These are phyloP conservation scores for Pseudochirops cupreus DNA, from an alignment of 2,797 vertebrate species.

Conservation along the genomic window DNA sequence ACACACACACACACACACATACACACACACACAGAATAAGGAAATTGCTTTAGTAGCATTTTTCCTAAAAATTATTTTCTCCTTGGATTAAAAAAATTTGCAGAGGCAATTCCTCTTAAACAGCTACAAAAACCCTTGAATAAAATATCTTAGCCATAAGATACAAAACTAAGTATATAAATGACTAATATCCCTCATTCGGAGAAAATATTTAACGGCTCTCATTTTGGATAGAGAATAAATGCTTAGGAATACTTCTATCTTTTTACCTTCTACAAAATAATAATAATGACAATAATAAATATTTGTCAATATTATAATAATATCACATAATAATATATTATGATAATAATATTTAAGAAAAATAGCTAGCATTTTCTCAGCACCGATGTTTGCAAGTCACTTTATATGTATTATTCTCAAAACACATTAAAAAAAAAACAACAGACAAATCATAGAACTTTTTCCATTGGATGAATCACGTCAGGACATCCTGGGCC, in stretches of 20 bases:
- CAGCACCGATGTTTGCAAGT: background rate
- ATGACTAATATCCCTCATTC: slow-evolving; percentile 28
- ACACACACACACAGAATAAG: slow-evolving; percentile 25
- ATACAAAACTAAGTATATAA: slow-evolving; percentile 13
- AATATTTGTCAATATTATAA: background rate
- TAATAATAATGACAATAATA: background rate
- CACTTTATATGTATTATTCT: background rate
- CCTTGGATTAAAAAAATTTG: slow-evolving; percentile 42
- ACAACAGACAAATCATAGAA: slow-evolving; percentile 46
- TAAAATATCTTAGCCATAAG: slow-evolving; percentile 53
- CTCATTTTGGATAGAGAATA: slow-evolving; percentile 71
- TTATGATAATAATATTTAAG: background rate
- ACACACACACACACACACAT: background rate
- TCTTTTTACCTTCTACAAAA: slow-evolving; percentile 61
- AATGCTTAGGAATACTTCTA: slow-evolving; percentile 68
- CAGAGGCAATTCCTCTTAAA: slow-evolving; percentile 25
- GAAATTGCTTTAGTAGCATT: slow-evolving; percentile 58
- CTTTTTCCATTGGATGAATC: slow-evolving; percentile 73
- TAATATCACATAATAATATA: background rate
- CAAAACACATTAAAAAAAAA: slow-evolving; percentile 61
- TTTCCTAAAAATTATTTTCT: slow-evolving; percentile 62
- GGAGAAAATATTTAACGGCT: slow-evolving; percentile 49
- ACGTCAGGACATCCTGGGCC: slow-evolving; percentile 13
- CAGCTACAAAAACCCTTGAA: slow-evolving; percentile 44
- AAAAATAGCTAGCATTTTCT: background rate